A percentile compares a stretch with the other conserved stretches of the same genome.
Evolutionary conservation across 2,797 vertebrate species (phyloP).

Genomic region (Holocentrus rufus): DNA sequence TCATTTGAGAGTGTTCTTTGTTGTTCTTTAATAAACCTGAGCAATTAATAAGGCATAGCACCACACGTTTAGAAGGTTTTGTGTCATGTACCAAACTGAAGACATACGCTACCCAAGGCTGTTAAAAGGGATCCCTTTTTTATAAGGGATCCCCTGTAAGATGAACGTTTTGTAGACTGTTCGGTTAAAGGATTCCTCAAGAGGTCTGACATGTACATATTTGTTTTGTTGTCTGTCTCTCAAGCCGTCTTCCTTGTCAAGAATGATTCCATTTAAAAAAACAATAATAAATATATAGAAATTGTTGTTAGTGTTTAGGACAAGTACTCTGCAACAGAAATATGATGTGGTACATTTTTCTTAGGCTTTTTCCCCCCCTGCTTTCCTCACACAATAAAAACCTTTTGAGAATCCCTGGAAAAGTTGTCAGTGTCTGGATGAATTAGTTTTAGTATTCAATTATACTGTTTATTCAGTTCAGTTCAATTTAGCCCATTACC

Average conservation of each 20-base stretch:
- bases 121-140: not conserved
- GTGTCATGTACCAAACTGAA: constrained; percentile 14
- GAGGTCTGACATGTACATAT: constrained; percentile 64
- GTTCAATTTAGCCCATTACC: not conserved
- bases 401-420: not conserved
- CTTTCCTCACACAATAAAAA: constrained; percentile 63
- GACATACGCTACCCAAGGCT: constrained; percentile 14
- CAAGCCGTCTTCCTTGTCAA: constrained; percentile 46
- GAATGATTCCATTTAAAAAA: not conserved
- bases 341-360: constrained; percentile 22
- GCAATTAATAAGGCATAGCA: constrained; percentile 25
- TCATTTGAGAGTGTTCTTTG: constrained; percentile 9
- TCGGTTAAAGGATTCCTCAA: constrained; percentile 42
- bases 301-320: constrained; percentile 25
- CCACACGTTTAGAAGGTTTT: constrained; percentile 15
- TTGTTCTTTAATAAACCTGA: constrained; percentile 27
- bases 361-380: constrained; percentile 29
- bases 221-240: constrained; percentile 58
- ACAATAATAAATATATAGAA: constrained; percentile 8
- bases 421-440: not conserved
- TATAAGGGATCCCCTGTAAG: constrained; percentile 46
- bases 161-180: constrained; percentile 43
- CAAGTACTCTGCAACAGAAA: constrained; percentile 51
- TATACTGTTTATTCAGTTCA: not conserved
- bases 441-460: not conserved